Evolutionary conservation across 2,888 invertebrate genomes (phyloP).

Genomic region (Athripsodes cinereus): DNA sequence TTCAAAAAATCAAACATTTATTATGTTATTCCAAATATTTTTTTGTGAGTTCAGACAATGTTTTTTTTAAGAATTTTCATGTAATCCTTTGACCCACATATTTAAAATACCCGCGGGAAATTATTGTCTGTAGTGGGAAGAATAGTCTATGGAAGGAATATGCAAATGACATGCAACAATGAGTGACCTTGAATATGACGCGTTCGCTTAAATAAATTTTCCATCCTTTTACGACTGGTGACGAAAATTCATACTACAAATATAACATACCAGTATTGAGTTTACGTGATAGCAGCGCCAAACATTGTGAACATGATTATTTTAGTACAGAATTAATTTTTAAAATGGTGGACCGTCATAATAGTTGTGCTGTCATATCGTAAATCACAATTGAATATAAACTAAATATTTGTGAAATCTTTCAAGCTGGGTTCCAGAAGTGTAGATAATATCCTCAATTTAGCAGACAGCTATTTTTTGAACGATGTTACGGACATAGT

Average conservation of each 20-base stretch:
- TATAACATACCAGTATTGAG: not conserved
- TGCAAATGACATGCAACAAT: conserved; percentile 1
- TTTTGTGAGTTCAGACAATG: no score
- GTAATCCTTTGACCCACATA: no score
- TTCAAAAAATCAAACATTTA: no score
- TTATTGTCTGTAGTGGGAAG: no score
- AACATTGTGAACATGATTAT: not conserved
- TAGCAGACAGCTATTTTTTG: conserved; percentile 47
- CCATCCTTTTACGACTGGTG: not conserved
- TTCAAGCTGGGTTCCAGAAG: conserved; percentile 53
- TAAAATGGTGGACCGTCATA: conserved; percentile 16
- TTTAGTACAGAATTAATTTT: not conserved
- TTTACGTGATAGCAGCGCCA: not conserved
- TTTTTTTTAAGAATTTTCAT: no score
- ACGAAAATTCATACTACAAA: not conserved
- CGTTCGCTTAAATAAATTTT: conserved; percentile 4
- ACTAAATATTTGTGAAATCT: conserved; percentile 29
- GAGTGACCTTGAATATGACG: conserved; percentile 9
- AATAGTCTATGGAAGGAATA: no score
- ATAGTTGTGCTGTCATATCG: conserved; percentile 1
- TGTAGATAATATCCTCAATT: conserved; percentile 45
- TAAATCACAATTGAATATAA: not conserved
- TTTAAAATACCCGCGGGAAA: no score
- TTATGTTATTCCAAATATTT: no score
- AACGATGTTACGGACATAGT: conserved; percentile 49